Base-by-base conservation (phyloP, 2,888 invertebrate species). In the Artemia sinica region DNA sequence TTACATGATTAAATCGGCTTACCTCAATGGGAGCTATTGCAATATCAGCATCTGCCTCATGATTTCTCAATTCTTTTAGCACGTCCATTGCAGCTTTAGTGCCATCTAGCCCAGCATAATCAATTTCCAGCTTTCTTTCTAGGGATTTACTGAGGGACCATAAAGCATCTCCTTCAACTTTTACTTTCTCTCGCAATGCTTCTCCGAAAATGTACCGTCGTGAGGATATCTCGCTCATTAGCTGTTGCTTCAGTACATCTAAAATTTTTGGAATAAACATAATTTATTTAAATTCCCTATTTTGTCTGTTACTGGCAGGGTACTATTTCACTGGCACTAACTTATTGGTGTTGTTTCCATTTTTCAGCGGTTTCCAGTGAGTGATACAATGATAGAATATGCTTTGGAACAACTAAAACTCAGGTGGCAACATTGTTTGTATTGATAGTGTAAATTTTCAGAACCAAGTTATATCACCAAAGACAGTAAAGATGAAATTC, bases 11-110 rank as follows among this genome's bases (percentile, higher is more conserved):
- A 14, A 49, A 49, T 41, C 3, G 41, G 50, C 63, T 71, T 76
- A 86, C 89, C 82, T 95, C 95, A 72, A 95, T 91, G 0, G 95
- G 94, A 75, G 89, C 90, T 71, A 96, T 93, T 75, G 85, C 86
- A 67, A 94, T 80, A 76, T 96, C 95, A 87, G 95, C 91, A 74
- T 93, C 91, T 18, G 95, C 92, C 79, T 96, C 95, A 76, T 91
- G 90, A 74, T 94, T 93, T 8, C 95, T 82, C 69, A 94, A 91
- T 78, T 93, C 93, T 76, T 89, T 88, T 71, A 96, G 79, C 0
- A 90, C 91, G 71, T 93, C 91, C 91, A 96, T 95, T 66, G 93
- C 87, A 75, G 90, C 85, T 69, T 94, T 83, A 0, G 95, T 93
- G 75, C 96, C 95, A 76, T 96, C 95, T 71, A 96, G 81, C 77